Percentiles rank a stretch among this genome's conserved stretches.
Evolutionary conservation across 2,888 invertebrate genomes (phyloP).

Genomic region (Argyra leucocephala): DNA sequence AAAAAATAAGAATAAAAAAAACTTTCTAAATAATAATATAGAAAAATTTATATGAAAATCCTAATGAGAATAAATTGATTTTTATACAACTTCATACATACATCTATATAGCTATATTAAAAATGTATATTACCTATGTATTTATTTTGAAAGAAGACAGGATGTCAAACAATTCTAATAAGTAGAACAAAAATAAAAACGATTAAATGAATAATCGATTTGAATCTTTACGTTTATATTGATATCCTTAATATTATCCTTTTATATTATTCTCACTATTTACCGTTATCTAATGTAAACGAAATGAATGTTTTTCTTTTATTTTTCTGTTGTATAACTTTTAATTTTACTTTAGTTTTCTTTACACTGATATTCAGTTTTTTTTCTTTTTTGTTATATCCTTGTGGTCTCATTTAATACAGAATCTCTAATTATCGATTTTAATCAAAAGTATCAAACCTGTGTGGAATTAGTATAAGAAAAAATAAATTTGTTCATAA

Average conservation of each 20-base stretch:
- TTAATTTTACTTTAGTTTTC: background rate
- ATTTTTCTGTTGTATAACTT: background rate
- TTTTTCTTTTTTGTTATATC: background rate
- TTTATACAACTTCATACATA: background rate
- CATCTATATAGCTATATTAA: background rate
- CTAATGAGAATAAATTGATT: conserved; percentile 1
- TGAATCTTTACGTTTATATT: background rate
- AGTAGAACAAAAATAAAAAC: background rate
- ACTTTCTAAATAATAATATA: background rate
- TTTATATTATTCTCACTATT: background rate
- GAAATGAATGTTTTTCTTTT: background rate
- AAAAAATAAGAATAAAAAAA: background rate
- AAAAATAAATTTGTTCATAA: too few species aligned
- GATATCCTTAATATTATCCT: background rate
- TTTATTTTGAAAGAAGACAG: too few species aligned
- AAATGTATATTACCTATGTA: too few species aligned
- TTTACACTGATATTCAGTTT: background rate
- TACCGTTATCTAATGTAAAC: background rate
- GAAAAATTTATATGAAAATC: background rate
- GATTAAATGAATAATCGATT: background rate
- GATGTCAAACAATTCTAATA: background rate
- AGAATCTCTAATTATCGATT: background rate
- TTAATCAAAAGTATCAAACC: background rate
- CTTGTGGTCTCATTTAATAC: background rate
- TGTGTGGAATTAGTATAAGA: too few species aligned